These are phyloP conservation scores for Carcharodon carcharias DNA, from an alignment of 2,797 vertebrate species.

Conservation along the genomic window DNA sequence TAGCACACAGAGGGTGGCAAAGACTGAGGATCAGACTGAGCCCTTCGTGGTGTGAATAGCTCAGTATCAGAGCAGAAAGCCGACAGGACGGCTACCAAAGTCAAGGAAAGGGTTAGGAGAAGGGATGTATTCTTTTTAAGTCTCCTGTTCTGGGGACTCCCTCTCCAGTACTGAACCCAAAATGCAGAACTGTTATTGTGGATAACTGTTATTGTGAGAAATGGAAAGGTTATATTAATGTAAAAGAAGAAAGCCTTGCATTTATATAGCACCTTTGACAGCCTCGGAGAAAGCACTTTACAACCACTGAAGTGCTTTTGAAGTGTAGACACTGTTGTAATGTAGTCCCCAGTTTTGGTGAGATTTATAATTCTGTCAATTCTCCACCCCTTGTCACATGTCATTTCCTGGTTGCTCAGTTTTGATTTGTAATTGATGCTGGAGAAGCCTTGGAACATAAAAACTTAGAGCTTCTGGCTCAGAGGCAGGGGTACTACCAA, in stretches of 20 bases:
- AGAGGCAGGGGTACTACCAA: too few species aligned
- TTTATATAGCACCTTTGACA: background rate
- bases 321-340: background rate
- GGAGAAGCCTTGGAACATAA: background rate
- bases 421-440: background rate
- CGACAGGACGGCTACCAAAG: background rate
- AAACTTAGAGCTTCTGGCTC: too few species aligned
- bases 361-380: background rate
- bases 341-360: background rate
- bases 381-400: background rate
- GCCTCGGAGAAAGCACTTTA: background rate
- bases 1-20: background rate
- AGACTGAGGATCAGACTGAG: background rate
- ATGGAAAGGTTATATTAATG: background rate
- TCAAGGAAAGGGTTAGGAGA: background rate
- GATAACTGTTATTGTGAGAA: background rate
- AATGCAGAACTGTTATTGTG: background rate
- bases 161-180: background rate
- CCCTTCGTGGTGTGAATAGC: background rate
- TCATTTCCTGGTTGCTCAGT: background rate
- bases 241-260: background rate
- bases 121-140: background rate
- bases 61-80: background rate
- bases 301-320: background rate
- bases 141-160: background rate